These are phyloP conservation scores for Ichneumoninae sp. DNA, from an alignment of 2,888 invertebrate species.

Conservation along the genomic window DNA sequence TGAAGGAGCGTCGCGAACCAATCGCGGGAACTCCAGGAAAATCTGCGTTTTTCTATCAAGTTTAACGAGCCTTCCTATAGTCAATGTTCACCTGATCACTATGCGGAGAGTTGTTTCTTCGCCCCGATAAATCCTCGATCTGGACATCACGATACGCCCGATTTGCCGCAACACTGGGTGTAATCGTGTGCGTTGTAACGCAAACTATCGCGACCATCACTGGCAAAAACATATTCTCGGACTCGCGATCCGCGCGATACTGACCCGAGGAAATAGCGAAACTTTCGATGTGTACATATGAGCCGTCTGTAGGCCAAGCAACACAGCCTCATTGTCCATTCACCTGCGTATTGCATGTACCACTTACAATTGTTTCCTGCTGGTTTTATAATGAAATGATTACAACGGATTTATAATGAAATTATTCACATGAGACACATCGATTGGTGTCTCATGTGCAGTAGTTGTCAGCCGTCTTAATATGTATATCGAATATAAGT, in stretches of 20 bases:
- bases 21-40: too few species aligned
- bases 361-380: neutral
- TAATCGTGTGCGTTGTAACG: neutral
- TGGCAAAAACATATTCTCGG: conserved; percentile 7
- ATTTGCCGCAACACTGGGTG: neutral
- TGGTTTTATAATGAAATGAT: neutral
- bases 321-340: neutral
- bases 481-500: neutral
- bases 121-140: neutral
- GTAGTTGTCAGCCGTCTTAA: neutral
- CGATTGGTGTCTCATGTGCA: neutral
- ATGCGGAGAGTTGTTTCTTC: neutral
- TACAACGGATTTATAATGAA: too few species aligned
- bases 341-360: neutral
- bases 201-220: neutral
- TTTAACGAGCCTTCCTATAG: neutral
- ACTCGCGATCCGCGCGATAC: neutral
- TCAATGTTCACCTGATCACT: conserved; percentile 8
- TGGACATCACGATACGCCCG: neutral
- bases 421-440: too few species aligned
- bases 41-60: neutral
- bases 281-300: neutral
- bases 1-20: neutral
- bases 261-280: conserved; percentile 1
- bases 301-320: neutral